These are phyloP conservation scores for Eristalis intricaria DNA, from an alignment of 2,888 invertebrate genomes.

Conservation along the genomic window DNA sequence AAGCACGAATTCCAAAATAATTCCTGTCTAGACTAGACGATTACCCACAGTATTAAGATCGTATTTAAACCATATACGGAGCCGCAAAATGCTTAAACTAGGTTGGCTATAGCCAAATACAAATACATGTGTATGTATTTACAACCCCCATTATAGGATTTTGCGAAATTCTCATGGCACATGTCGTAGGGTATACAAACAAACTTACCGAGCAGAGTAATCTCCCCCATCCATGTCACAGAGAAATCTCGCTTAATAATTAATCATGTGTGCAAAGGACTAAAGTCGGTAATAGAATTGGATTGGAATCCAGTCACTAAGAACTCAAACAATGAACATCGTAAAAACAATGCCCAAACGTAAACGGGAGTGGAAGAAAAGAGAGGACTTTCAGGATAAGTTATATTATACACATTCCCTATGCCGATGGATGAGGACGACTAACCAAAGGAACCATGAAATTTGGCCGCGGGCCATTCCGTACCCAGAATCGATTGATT, in stretches of 20 bases:
- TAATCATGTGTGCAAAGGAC: constrained; percentile 77
- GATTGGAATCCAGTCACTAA: constrained; percentile 68
- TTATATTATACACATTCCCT: constrained; percentile 55
- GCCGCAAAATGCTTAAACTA: not conserved
- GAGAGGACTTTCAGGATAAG: constrained; percentile 53
- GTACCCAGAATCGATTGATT: constrained; percentile 68
- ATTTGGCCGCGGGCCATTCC: constrained; percentile 49
- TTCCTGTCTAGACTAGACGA: not conserved
- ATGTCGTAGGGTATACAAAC: constrained; percentile 43
- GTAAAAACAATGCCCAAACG: constrained; percentile 44
- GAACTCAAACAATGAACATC: constrained; percentile 64
- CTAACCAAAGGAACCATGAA: constrained; percentile 37
- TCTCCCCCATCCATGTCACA: constrained; percentile 48
- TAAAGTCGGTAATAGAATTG: constrained; percentile 76
- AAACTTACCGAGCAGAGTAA: constrained; percentile 59
- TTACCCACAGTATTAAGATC: not conserved
- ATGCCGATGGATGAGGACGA: constrained; percentile 40
- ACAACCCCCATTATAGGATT: not conserved
- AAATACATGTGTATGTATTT: not conserved
- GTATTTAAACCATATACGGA: not conserved
- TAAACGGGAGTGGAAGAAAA: constrained; percentile 19
- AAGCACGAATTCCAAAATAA: not conserved
- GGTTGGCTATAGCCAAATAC: not conserved
- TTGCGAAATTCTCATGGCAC: constrained; percentile 38
- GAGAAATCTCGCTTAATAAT: constrained; percentile 78